These are phyloP conservation scores for Leuciscus waleckii DNA, from an alignment of 2,797 vertebrate species.

Conservation along the genomic window DNA sequence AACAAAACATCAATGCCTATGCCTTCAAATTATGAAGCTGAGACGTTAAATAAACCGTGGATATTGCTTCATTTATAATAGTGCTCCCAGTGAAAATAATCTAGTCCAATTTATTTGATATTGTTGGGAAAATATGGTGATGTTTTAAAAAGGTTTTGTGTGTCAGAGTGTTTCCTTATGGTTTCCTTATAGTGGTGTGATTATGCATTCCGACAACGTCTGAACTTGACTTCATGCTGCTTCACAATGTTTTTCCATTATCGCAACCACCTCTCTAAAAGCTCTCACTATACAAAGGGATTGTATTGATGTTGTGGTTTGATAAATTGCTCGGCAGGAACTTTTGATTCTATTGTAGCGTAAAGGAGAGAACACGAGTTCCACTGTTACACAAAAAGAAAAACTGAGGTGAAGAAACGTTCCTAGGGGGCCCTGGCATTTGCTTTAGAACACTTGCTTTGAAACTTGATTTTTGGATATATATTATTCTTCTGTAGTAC, in stretches of 20 bases:
- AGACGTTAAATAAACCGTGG: neutral
- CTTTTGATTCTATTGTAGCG: conserved; percentile 27
- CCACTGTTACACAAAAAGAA: conserved; percentile 10
- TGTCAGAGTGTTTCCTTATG: neutral
- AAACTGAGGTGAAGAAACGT: conserved; percentile 2
- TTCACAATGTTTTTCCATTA: conserved; percentile 33
- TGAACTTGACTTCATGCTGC: conserved; percentile 27
- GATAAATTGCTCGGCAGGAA: conserved; percentile 36
- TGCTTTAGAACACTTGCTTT: conserved; percentile 22
- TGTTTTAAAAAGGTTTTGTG: conserved; percentile 2
- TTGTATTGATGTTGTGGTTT: conserved; percentile 46
- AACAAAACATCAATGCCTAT: neutral
- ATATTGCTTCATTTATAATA: conserved; percentile 6
- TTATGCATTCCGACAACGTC: conserved; percentile 34
- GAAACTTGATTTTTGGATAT: conserved; percentile 27
- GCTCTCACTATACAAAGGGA: conserved; percentile 25
- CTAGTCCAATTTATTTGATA: neutral
- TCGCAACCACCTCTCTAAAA: conserved; percentile 27
- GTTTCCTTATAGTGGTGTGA: neutral
- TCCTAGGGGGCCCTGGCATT: conserved; percentile 29
- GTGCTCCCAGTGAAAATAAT: neutral
- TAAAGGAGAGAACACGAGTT: conserved; percentile 20
- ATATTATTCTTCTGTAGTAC: conserved; percentile 33
- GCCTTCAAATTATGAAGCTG: neutral
- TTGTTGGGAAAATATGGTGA: neutral